Base-by-base conservation (phyloP, 1,140 invertebrate genomes). In the Drosophila punjabiensis region DNA sequence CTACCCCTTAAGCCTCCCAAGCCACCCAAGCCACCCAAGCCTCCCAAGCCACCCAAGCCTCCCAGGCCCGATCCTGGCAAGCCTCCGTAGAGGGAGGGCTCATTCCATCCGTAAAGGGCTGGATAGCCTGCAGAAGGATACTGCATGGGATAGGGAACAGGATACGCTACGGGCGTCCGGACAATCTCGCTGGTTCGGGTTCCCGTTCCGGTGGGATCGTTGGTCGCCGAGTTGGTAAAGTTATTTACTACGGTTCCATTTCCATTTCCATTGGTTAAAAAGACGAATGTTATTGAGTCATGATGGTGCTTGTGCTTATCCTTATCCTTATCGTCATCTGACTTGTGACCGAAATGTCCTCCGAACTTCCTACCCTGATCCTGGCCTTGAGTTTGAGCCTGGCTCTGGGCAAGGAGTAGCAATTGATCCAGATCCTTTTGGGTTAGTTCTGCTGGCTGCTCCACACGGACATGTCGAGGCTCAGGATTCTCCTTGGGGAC, bases 81-180 rank as follows among this genome's bases (percentile, higher is more conserved):
- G 5, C 48, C 47, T 1, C 73, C 50, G 30, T 76, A 81, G 14
- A 81, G 18, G 4, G 63, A 37, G 0, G 32, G 20, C 32, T 71
- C 61, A 16, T 56, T 73, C 56, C 53, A 60, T n/a, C 76, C 84
- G 5, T 63, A 32, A 10, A 77, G 5, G 0, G 39, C 43, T 9
- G 69, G 32, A 24, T 80, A 85, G 41, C 58, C 35, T 24, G 24
- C 10, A 76, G 8, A 41, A 37, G 5, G 33, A 37, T 61, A 78
- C 50, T 81, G 80, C 66, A 76, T 45, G 3, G 75, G 66, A 53
- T 67, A 5, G 2, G n/a, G 32, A 0, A 39, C 20, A 7, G 70
- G 52, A 18, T 71, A 71, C 1, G 16, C 65, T 5, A 63, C 20
- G 8, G 77, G 78, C 0, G 33, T 18, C 8, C 62, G 68, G 1